Conservation (phyloP, 2,797 vertebrate genomes). For the Alfaro cultratus region DNA sequence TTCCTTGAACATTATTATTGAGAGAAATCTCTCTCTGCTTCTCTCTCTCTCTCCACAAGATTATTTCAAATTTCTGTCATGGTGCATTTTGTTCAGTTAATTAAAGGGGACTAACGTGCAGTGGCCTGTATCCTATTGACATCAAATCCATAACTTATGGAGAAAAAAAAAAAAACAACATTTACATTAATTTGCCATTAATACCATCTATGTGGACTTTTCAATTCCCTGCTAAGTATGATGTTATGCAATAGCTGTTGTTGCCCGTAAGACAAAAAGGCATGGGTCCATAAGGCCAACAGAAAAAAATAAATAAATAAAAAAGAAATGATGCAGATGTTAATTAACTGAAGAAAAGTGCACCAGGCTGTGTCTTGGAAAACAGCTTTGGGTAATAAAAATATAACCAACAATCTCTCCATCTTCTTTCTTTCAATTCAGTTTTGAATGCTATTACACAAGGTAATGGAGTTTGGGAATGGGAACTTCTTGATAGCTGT, state of each 20-base stretch:
- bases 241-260: conserved; percentile 76
- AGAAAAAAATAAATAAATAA: conserved; percentile 58
- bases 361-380: conserved; percentile 78
- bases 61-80: conserved; percentile 80
- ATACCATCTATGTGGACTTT: conserved; percentile 74
- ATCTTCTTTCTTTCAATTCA: conserved; percentile 74
- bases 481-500: conserved; percentile 89
- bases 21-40: conserved; percentile 71
- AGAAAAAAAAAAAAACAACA: conserved; percentile 59
- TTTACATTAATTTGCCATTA: conserved; percentile 82
- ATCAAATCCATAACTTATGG: conserved; percentile 83
- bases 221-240: conserved; percentile 78
- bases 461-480: conserved; percentile 93
- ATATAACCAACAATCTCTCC: conserved; percentile 88
- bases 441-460: conserved; percentile 90
- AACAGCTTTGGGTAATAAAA: conserved; percentile 83
- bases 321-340: conserved; percentile 81
- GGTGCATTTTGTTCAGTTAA: conserved; percentile 83
- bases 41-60: conserved; percentile 61
- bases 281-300: conserved; percentile 59
- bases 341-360: conserved; percentile 94
- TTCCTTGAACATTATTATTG: conserved; percentile 83
- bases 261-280: conserved; percentile 72
- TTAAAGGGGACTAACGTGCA: conserved; percentile 84
- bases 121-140: conserved; percentile 84